Conservation (phyloP, 1,140 invertebrate genomes). For the Ostrea denselamellosa region DNA sequence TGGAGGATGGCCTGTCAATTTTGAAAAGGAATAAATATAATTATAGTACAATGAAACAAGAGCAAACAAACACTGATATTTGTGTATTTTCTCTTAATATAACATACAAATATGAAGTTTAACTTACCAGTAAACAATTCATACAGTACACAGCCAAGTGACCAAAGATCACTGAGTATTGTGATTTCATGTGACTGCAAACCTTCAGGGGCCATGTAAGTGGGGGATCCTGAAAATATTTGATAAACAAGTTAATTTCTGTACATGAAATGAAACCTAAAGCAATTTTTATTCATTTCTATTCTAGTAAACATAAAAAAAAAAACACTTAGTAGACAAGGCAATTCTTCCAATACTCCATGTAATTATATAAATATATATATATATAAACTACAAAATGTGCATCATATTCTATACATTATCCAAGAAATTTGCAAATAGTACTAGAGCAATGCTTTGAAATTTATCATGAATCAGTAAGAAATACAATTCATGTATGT, state of each 20-base stretch:
- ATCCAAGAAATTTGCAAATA: no score
- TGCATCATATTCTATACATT: no score
- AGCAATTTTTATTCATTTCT: no score
- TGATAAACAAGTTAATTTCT: neutral
- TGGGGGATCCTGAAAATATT: constrained; percentile 66
- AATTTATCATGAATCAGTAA: no score
- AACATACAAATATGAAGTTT: neutral
- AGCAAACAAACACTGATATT: neutral
- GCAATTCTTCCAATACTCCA: no score
- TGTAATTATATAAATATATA: no score
- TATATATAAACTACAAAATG: no score
- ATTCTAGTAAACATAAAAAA: no score
- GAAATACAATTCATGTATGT: no score
- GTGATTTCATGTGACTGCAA: constrained; percentile 72
- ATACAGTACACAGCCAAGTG: constrained; percentile 78
- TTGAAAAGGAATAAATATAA: constrained; percentile 50
- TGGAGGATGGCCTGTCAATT: constrained; percentile 73
- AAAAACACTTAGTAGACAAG: no score
- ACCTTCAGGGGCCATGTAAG: constrained; percentile 78
- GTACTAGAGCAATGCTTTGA: no score
- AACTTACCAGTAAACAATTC: constrained; percentile 75
- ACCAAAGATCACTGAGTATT: constrained; percentile 77
- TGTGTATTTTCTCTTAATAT: neutral
- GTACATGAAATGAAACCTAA: neutral
- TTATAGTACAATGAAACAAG: neutral